Evolutionary conservation across 2,888 invertebrate genomes (phyloP).

Genomic region (Synanthedon tipuliformis): DNA sequence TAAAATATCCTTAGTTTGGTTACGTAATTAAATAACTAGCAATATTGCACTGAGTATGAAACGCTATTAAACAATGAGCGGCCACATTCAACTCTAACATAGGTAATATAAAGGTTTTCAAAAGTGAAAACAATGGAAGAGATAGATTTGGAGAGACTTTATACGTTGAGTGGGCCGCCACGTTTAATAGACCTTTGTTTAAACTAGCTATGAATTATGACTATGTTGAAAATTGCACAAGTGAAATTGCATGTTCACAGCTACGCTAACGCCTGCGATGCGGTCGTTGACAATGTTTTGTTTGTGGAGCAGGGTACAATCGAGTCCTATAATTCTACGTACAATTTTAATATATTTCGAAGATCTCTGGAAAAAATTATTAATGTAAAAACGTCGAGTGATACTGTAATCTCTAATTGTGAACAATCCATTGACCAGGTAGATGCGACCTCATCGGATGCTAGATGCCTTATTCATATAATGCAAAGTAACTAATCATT

Average conservation of each 20-base stretch:
- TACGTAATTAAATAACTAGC: constrained; percentile 73
- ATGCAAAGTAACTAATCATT: constrained; percentile 64
- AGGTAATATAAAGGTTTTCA: constrained; percentile 56
- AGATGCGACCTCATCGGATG: constrained; percentile 61
- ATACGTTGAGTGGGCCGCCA: constrained; percentile 52
- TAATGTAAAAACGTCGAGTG: constrained; percentile 59
- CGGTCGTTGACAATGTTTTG: constrained; percentile 10
- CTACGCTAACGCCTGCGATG: constrained; percentile 50
- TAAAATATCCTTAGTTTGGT: constrained; percentile 71
- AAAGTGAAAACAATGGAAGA: constrained; percentile 67
- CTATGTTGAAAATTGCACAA: constrained; percentile 69
- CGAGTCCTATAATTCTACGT: constrained; percentile 51
- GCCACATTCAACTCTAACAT: constrained; percentile 59
- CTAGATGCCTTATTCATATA: constrained; percentile 61
- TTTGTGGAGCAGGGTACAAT: constrained; percentile 24
- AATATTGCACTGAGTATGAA: constrained; percentile 73
- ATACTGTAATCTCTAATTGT: constrained; percentile 65
- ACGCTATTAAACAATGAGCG: constrained; percentile 70
- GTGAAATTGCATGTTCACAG: constrained; percentile 68
- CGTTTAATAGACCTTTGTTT: constrained; percentile 66
- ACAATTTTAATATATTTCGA: constrained; percentile 53
- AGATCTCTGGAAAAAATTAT: constrained; percentile 51
- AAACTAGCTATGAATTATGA: constrained; percentile 68
- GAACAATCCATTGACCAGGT: constrained; percentile 40
- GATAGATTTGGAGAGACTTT: constrained; percentile 46